Evolutionary conservation across 2,888 invertebrate genomes (phyloP), one percentile per base, ranked within the genome.

Genomic region (Crematogaster levior): DNA sequence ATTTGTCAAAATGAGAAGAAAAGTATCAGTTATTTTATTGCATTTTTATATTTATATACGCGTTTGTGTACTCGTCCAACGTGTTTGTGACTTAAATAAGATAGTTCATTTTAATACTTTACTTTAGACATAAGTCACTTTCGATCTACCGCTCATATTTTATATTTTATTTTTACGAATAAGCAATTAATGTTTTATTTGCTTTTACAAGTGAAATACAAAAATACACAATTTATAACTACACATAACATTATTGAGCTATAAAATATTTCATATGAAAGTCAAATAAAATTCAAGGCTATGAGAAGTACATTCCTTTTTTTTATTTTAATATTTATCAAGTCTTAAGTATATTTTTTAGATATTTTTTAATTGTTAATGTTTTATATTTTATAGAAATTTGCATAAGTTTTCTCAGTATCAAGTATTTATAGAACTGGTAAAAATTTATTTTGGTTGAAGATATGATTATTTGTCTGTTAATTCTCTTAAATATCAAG

Each of bases 31-130:
- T 75, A 27, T 65, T 53, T 75, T 27, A n/a, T 40, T n/a, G 3
- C 65, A 65, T 27, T 65, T 30, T 72, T 40, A 60, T 7, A 34
- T 24, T 73, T 46, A 0, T 34, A n/a, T 73, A 34, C 6, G 66
- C 40, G n/a, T 27, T 56, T 77, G 70, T 77, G 70, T 70, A 70
- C 56, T 68, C 70, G 5, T 77, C 56, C 43, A 68, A 77, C 53
- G 77, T 68, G 70, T 77, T 77, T 70, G 77, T 66, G 56, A 4
- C 43, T 77, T 77, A 30, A 68, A 66, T 56, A 77, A 30, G 43
- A 73, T 73, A 48, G 18, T 68, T 74, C 6, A n/a, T 37, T 75
- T 75, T 65, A 63, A 6, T 40, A 75, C 10, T 15, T 75, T 30
- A 34, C 18, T 46, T 43, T 24, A 46, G 0, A 77, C 6, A 12